Conservation (phyloP, 2,888 invertebrate species). For the Caenorhabditis sulstoni region DNA sequence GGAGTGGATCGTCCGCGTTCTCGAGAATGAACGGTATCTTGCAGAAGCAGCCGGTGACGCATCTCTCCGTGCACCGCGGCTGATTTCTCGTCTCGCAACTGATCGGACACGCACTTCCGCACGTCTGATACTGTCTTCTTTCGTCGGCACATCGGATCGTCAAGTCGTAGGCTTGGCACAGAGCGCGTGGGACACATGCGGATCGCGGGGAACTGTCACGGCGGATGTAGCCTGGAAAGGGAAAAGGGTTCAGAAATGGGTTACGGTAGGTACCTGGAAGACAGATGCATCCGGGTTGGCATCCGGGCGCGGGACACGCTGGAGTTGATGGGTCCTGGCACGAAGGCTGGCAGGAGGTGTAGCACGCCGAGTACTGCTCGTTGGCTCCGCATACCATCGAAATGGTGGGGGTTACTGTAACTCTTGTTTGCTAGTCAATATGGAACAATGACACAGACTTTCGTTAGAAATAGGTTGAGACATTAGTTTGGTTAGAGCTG, state of each 20-base stretch:
- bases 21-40: conserved; percentile 70
- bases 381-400: conserved; percentile 61
- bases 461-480: conserved; percentile 38
- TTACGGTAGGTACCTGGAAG: conserved; percentile 58
- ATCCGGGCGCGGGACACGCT: conserved; percentile 64
- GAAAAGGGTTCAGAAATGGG: background rate
- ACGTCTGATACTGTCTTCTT: conserved; percentile 67
- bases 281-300: conserved; percentile 69
- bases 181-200: conserved; percentile 63
- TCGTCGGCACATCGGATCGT: conserved; percentile 69
- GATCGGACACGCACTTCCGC: conserved; percentile 72
- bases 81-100: conserved; percentile 66
- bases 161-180: conserved; percentile 67
- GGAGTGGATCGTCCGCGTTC: conserved; percentile 68
- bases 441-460: conserved; percentile 13
- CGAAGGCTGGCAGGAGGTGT: conserved; percentile 67
- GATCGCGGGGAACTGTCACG: conserved; percentile 65
- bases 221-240: conserved; percentile 62
- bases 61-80: conserved; percentile 67
- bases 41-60: conserved; percentile 72
- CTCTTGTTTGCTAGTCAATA: background rate
- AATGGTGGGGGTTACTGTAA: conserved; percentile 63
- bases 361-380: conserved; percentile 67
- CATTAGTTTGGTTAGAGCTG: conserved; percentile 35
- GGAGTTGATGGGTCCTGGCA: conserved; percentile 68